These are phyloP conservation scores for Hormiphora californensis DNA, from an alignment of 37 sponge, comb jelly and placozoan species.

Conservation along the genomic window DNA sequence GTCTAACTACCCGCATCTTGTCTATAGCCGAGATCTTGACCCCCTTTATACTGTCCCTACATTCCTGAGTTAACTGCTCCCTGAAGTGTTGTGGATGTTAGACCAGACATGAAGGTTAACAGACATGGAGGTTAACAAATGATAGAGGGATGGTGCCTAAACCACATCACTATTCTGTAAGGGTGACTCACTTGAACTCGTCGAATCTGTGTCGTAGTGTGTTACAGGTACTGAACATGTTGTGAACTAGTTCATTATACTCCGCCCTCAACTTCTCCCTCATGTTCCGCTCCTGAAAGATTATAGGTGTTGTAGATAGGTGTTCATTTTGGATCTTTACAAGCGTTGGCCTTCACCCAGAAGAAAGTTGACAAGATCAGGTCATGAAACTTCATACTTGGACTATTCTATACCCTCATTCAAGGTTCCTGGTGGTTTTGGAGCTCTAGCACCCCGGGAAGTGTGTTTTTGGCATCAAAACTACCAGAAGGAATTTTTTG, in stretches of 20 bases:
- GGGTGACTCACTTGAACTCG: slow-evolving; percentile 13
- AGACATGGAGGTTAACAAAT: background rate
- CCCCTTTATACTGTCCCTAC: slow-evolving; percentile 9
- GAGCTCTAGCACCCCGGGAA: no score
- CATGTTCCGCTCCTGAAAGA: slow-evolving; percentile 31
- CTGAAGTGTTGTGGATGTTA: background rate
- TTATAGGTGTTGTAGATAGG: no score
- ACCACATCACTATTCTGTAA: background rate
- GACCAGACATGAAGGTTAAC: background rate
- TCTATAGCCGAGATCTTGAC: slow-evolving; percentile 48
- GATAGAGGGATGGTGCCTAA: background rate
- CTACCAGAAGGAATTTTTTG: no score
- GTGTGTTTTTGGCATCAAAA: no score
- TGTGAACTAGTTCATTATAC: slow-evolving; percentile 47
- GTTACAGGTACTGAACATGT: slow-evolving; percentile 52
- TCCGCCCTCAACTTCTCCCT: slow-evolving; percentile 7
- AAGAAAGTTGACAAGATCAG: no score
- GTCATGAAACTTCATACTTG: no score
- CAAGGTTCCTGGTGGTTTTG: no score
- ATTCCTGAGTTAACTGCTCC: slow-evolving; percentile 28
- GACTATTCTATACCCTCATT: no score
- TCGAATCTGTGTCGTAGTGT: slow-evolving; percentile 43
- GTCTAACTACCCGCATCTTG: slow-evolving; percentile 46
- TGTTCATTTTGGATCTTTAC: no score
- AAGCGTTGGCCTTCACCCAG: no score